These are phyloP conservation scores for Mionectes olivaceus DNA, from an alignment of 2,797 vertebrate species.

Conservation along the genomic window DNA sequence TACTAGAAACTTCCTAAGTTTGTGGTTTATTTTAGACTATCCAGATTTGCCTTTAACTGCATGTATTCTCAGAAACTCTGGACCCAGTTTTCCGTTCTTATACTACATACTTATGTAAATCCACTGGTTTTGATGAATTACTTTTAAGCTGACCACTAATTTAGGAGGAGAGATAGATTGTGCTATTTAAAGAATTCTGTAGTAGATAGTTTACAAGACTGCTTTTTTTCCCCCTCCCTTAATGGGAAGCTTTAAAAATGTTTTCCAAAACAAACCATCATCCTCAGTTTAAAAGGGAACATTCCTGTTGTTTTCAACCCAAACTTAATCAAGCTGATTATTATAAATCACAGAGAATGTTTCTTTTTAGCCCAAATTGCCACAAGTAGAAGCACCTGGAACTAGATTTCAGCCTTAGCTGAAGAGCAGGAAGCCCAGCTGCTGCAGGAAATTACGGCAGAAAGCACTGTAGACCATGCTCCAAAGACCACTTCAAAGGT, in stretches of 20 bases:
- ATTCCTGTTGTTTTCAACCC: neutral
- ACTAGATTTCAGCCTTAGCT: neutral
- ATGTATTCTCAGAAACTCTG: neutral
- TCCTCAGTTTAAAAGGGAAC: neutral
- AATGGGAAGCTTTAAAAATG: neutral
- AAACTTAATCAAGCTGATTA: neutral
- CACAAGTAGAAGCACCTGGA: neutral
- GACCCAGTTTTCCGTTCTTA: neutral
- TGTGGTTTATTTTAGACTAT: neutral
- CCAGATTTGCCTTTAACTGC: neutral
- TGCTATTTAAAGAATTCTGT: neutral
- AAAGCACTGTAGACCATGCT: neutral
- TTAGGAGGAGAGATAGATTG: neutral
- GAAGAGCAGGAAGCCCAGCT: neutral
- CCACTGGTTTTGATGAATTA: slow-evolving; percentile 5
- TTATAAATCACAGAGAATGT: neutral
- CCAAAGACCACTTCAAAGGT: neutral
- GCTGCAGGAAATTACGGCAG: neutral
- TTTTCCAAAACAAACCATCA: neutral
- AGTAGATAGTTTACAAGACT: neutral
- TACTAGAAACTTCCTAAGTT: neutral
- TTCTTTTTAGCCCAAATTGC: rapidly evolving
- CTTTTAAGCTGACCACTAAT: slow-evolving; percentile 52
- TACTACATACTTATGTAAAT: neutral
- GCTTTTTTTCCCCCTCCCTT: rapidly evolving